These are phyloP conservation scores for Molossus molossus DNA, from an alignment of 2,797 vertebrate genomes.

Conservation along the genomic window DNA sequence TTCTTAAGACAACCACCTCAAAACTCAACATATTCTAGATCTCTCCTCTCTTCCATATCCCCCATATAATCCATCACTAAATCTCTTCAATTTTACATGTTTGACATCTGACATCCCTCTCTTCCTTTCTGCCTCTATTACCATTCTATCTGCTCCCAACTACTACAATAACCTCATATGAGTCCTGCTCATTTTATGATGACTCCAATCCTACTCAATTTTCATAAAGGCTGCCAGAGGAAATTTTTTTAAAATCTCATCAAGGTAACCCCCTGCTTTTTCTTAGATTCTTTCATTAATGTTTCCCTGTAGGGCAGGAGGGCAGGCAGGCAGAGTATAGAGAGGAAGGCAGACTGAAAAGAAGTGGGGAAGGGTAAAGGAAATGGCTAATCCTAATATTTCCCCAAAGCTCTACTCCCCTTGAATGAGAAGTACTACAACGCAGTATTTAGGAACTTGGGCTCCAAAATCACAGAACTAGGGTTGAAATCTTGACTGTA, in stretches of 20 bases:
- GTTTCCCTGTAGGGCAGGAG: background rate
- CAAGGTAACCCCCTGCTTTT: background rate
- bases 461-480: background rate
- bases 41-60: background rate
- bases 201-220: background rate
- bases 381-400: background rate
- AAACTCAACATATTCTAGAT: background rate
- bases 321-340: background rate
- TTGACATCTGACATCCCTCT: background rate
- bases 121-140: background rate
- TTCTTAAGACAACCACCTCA: background rate
- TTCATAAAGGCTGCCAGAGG: background rate
- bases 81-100: background rate
- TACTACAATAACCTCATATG: background rate
- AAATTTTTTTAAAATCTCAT: background rate
- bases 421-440: background rate
- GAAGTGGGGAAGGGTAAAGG: background rate
- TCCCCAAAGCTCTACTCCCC: background rate
- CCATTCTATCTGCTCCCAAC: background rate
- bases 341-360: background rate
- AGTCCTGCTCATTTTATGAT: background rate
- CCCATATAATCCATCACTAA: background rate
- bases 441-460: background rate
- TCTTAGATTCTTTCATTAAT: background rate
- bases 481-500: slow-evolving; percentile 2